Evolutionary conservation across 2,888 invertebrate genomes (phyloP).

Genomic region (Bhutanitis thaidina): DNA sequence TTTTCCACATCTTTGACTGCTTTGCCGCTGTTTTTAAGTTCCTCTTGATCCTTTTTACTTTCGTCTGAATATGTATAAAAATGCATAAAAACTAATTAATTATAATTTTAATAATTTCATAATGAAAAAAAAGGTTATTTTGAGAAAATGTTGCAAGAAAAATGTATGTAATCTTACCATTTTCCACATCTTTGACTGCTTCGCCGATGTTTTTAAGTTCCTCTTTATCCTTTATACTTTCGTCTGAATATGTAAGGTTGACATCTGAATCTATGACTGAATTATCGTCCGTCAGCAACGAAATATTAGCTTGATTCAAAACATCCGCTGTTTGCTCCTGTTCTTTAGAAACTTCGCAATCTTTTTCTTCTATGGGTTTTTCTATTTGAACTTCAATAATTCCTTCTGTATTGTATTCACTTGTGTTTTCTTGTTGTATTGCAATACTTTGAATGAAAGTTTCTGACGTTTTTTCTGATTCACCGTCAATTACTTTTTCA

Average conservation of each 20-base stretch:
- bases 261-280: slow-evolving; percentile 46
- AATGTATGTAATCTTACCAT: slow-evolving; percentile 1
- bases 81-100: too few species aligned
- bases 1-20: not conserved
- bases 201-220: slow-evolving; percentile 1
- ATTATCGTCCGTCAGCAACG: slow-evolving; percentile 65
- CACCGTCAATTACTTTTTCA: slow-evolving; percentile 11
- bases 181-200: not conserved
- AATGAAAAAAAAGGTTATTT: too few species aligned
- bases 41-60: slow-evolving; percentile 27
- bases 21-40: not conserved
- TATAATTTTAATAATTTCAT: too few species aligned
- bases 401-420: not conserved
- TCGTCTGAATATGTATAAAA: too few species aligned
- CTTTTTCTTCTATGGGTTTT: slow-evolving; percentile 14
- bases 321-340: slow-evolving; percentile 33
- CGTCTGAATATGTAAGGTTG: slow-evolving; percentile 53
- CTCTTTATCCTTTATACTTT: slow-evolving; percentile 30
- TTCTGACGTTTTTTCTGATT: slow-evolving; percentile 16
- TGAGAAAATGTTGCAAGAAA: not conserved
- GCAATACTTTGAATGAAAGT: slow-evolving; percentile 8
- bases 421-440: slow-evolving; percentile 2
- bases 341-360: not conserved
- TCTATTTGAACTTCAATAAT: slow-evolving; percentile 15
- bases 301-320: slow-evolving; percentile 49